Base-by-base conservation (phyloP, 2,113 vertebrate genomes). In the Entosphenus tridentatus region DNA sequence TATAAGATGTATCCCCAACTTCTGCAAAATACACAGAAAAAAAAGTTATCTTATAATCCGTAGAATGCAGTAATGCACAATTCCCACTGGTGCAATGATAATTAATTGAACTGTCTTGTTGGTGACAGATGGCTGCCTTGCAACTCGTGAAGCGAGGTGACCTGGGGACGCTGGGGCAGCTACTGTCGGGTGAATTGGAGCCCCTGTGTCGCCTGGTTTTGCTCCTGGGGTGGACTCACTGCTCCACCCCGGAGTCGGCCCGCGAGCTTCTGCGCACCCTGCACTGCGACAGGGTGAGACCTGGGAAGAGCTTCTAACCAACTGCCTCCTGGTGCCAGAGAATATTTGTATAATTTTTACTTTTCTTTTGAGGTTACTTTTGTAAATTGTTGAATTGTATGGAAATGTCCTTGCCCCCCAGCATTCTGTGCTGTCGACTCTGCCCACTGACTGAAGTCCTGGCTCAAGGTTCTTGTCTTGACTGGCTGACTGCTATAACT, bases 151-250 rank as follows among this genome's bases (percentile, higher is more conserved):
- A 87, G 75, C 85, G 81, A 59, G 85, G 89, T 77, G 86, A 96
- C 70, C 95, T 89, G 70, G 75, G 73, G 1, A 77, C 78, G 71
- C 80, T 98, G 68, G 79, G 74, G 68, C 72, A 69, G 56, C 79
- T 98, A 12, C 73, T 95, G 62, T 80, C 70, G 67, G 77, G 77
- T 73, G 89, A 96, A 78, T 98, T 96, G 73, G 83, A 74, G 69
- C 87, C 89, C 2, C 78, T 98, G 68, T 81, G 85, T 18, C 86
- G 85, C 12, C 85, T 98, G 55, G 78, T 96, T 12, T 75, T 95
- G 69, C 82, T 96, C 68, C 79, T 96, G 68, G 89, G 89, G 67
- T 98, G 93, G 92, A 86, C 80, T 70, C 83, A 92, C 57, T 95
- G 89, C 73, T 83, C 82, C 74, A 89, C 85, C 68, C 76, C 90